Percentiles rank a stretch among this genome's conserved stretches.
These are phyloP conservation scores for Cataglyphis altisquamis DNA, from an alignment of 2,888 invertebrate species.

Conservation along the genomic window DNA sequence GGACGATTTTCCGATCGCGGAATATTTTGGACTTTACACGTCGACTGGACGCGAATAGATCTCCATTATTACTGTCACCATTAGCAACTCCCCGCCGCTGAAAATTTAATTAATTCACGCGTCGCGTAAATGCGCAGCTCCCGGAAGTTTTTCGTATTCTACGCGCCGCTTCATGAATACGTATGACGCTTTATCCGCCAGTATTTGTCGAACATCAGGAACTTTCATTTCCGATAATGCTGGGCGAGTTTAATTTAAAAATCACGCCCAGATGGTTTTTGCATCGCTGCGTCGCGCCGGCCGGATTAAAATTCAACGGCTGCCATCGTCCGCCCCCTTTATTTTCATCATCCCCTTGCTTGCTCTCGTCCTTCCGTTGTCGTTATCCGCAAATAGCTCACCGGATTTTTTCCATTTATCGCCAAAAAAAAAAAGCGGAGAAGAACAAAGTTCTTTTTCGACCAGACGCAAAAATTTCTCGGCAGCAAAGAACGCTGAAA, in stretches of 20 bases:
- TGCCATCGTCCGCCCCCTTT: background rate
- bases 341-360: constrained; percentile 3
- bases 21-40: background rate
- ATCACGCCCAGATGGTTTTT: constrained; percentile 45
- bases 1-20: background rate
- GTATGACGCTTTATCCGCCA: constrained; percentile 33
- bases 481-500: background rate
- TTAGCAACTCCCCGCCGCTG: background rate
- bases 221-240: constrained; percentile 51
- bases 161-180: constrained; percentile 26
- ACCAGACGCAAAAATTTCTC: background rate
- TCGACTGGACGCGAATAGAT: background rate
- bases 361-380: background rate
- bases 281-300: background rate
- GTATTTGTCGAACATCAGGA: constrained; percentile 51
- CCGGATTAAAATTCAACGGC: constrained; percentile 44
- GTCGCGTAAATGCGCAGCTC: constrained; percentile 6
- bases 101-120: constrained; percentile 24
- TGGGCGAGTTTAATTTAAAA: constrained; percentile 43
- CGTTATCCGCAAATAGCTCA: constrained; percentile 17
- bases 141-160: constrained; percentile 30
- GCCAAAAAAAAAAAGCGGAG: background rate
- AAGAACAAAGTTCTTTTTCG: background rate
- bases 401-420: background rate
- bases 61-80: background rate